Base-by-base conservation (phyloP, 1,140 invertebrate genomes). In the Drosophila pandora region DNA sequence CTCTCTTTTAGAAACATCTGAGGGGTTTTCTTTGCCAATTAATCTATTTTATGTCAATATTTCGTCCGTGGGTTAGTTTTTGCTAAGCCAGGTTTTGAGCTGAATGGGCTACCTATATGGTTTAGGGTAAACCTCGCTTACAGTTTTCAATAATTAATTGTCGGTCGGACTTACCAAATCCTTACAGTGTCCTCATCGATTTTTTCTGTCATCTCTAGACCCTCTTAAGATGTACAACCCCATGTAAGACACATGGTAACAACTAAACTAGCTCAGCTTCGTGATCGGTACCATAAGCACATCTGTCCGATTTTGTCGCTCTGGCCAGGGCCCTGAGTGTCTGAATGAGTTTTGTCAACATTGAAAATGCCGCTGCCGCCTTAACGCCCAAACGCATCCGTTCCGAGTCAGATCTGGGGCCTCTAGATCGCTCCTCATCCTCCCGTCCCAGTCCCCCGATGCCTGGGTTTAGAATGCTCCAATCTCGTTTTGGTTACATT, bases 321-420 rank as follows among this genome's bases (percentile, higher is more conserved):
- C 56, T 53, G 21, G 21, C 21, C 25, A 41, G 17, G 50, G 21
- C 54, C 48, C 22, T 49, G 67, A 67, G 37, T 54, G 79, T 43
- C 59, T 78, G 70, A 82, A 65, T 85, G 78, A 82, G 82, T 85
- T 88, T 85, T 85, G 82, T 85, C 82, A 85, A 85, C 82, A 87
- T 82, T 81, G 82, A 81, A 77, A 81, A 82, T 13, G 78, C 69
- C 82, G 82, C 59, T 60, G 71, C n/a, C n/a, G 41, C 83, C 76
- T 79, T 43, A 80, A 85, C 81, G 82, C 82, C 81, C 71, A 87
- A 88, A 83, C 84, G 83, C 83, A 87, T 87, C 83, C 83, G 82
- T 78, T 85, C 71, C 71, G 47, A 58, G 39, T 65, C 45, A 34
- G 48, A 53, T 49, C 57, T n/a, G 43, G 32, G 34, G 57, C 58